phyloP scores from a whole-genome alignment of 2,113 vertebrate species.

The Pterocles gutturalis region DNA sequence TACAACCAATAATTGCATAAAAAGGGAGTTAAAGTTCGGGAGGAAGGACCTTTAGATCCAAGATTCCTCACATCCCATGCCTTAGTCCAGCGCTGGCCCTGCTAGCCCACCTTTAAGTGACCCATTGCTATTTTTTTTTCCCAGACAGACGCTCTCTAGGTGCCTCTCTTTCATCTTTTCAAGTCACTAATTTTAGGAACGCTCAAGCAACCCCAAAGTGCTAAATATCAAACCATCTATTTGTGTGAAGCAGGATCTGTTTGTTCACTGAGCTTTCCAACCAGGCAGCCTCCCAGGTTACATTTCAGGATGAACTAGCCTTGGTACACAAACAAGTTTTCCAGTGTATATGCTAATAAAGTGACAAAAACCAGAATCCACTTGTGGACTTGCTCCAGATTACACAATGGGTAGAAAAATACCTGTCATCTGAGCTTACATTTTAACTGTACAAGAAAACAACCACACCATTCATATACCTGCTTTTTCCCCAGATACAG shows the following conservation, averaged over 20 bases:
- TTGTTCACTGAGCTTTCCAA: not conserved
- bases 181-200: not conserved
- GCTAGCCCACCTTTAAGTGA: not conserved
- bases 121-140: not conserved
- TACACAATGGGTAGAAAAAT: not conserved
- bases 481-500: not conserved
- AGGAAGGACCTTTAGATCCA: not conserved
- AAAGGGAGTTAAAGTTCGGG: not conserved
- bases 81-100: not conserved
- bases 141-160: not conserved
- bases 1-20: not conserved
- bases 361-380: not conserved
- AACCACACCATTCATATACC: not conserved
- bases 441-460: not conserved
- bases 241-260: not conserved
- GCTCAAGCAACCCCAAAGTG: not conserved
- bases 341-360: rapidly evolving
- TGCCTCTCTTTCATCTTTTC: not conserved
- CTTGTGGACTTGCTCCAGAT: not conserved
- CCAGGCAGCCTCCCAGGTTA: not conserved
- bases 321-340: not conserved
- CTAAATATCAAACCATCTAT: not conserved
- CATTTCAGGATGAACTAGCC: not conserved
- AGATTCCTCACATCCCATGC: not conserved
- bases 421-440: not conserved